These are phyloP conservation scores for Tragelaphus imberbis DNA, from an alignment of 2,113 vertebrate genomes.

Conservation along the genomic window DNA sequence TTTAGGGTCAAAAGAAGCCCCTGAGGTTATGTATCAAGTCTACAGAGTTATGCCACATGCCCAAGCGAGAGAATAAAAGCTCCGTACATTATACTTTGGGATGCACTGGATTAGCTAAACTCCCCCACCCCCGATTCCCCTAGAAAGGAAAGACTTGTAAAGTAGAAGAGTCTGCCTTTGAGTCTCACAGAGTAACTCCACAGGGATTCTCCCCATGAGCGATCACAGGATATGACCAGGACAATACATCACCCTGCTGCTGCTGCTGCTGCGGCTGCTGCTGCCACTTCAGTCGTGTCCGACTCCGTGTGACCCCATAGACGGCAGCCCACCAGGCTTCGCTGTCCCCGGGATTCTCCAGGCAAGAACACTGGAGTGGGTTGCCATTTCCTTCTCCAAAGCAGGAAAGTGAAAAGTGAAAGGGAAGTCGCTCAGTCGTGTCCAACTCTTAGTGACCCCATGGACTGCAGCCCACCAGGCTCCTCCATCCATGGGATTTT, in stretches of 20 bases:
- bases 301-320: too few relatives aligned
- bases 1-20: neutral
- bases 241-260: neutral
- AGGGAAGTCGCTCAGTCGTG: fast-evolving
- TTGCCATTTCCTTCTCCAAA: too few relatives aligned
- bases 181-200: constrained; percentile 33
- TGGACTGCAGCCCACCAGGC: too few relatives aligned
- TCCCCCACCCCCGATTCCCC: neutral
- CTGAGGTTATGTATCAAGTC: neutral
- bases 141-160: constrained; percentile 25
- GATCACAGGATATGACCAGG: constrained; percentile 50
- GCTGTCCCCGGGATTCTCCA: too few relatives aligned
- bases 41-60: neutral
- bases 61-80: neutral
- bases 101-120: neutral
- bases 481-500: too few relatives aligned
- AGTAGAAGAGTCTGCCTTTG: neutral
- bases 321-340: too few relatives aligned
- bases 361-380: too few relatives aligned
- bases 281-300: fast-evolving
- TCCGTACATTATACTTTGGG: neutral
- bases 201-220: constrained; percentile 61
- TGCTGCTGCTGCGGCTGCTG: neutral
- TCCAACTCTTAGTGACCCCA: too few relatives aligned
- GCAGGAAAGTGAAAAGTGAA: too few relatives aligned